Evolutionary conservation across 2,113 vertebrate species (phyloP), one percentile per base, ranked within the genome.

Genomic region (Platichthys stellatus): DNA sequence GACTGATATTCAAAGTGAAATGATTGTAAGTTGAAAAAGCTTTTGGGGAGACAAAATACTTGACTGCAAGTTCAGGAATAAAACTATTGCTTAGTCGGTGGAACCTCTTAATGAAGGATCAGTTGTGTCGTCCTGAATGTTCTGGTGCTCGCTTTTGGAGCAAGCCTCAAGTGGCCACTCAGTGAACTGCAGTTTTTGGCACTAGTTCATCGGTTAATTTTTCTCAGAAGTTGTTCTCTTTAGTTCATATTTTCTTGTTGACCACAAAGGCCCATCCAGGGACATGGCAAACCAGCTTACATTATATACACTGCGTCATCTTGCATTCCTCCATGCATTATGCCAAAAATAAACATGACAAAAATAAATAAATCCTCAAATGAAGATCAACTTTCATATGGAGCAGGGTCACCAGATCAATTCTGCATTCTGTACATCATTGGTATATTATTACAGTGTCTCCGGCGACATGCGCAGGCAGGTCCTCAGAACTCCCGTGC

Each of bases 401-500:
- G 59, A 28, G 21, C 21, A 35, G 21, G 14, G 13, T 21, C 53
- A 59, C n/a, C 0, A 59, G 23, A 68, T 63, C 9, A 28, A 8
- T 53, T 62, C 31, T 60, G 51, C n/a, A 20, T 59, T 72, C 20
- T 67, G 49, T 17, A 23, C 51, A 23, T 57, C 21, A 54, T 9
- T 20, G 8, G n/a, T 53, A 14, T 56, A 51, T 28, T 15, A 74
- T 66, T 17, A 59, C 59, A 63, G 28, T 45, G 18, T n/a, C 17
- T 64, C n/a, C 64, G 69, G 21, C 3, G 1, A 51, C 80, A 60
- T 38, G 40, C 38, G 35, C 63, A 23, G 28, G 11, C 75, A 28
- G 69, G 45, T 53, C 31, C 12, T 12, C 35, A 69, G 24, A 28
- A 63, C 80, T 54, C 59, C 57, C 17, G 31, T 38, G 23, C 71